Base-by-base conservation (phyloP, 2,113 vertebrate species). In the Vulpes vulpes region DNA sequence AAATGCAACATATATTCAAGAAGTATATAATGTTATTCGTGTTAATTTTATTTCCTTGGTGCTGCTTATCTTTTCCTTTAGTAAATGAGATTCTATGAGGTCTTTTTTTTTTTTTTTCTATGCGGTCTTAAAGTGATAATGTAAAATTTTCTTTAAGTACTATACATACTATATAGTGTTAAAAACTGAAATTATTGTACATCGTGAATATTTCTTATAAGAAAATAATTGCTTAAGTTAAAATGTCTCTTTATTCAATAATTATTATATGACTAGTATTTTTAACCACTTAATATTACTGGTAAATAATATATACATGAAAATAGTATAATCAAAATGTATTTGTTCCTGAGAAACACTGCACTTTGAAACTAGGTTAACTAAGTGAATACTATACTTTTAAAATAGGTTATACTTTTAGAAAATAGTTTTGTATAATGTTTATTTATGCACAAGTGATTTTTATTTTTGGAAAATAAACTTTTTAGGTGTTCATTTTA, bases 381-480 rank as follows among this genome's bases (percentile, higher is more conserved):
- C 1, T 80, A 53, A 5, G 1, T 51, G 53, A 91, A 51, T 84
- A 11, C 8, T n/a, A 57, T 78, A 15, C 5, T 89, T 80, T 59
- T 62, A 91, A 89, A 17, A 25, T 81, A 82, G 11, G 9, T 59
- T 67, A n/a, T 17, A 78, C 3, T 35, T 79, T 64, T 49, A 60
- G 3, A 78, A 96, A 97, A 43, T 78, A 43, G 9, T 53, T 96
- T 80, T 92, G 3, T 32, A 38, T 81, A 67, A 67, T 35, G 60
- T 80, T 73, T 53, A 94, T 81, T 38, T 89, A 20, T n/a, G 7
- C 19, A 27, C 14, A 17, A 14, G 6, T 25, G 32, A 5, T 22
- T 96, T 94, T 53, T 57, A 82, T 5, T 59, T 96, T 85, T 25
- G 57, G 51, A 92, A 84, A 90, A 82, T 84, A 57, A 67, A 17